Base-by-base conservation (phyloP, 37 sponge, comb jelly and placozoan species). In the Hormiphora californensis region DNA sequence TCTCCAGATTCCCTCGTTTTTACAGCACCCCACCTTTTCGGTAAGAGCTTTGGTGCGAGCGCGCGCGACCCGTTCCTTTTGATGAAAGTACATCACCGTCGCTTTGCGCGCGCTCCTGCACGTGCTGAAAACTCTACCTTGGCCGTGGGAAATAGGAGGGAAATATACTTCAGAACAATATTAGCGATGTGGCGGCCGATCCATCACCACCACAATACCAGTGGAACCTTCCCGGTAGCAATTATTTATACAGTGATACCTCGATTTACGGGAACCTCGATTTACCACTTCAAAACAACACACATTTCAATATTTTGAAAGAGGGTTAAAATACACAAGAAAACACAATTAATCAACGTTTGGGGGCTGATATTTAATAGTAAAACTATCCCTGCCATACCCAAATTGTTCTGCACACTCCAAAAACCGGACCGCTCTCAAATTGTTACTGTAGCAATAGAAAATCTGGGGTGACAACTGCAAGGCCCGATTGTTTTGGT, bases 391-490 rank as follows among this genome's bases (percentile, higher is more conserved):
- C 28, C 17, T 57, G 23, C 12, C 12, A 40, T 43, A 41, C 5
- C 81, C 81, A 41, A 73, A 73, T 12, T 40, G 35, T 41, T 73
- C 44, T 5, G 25, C 25, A 73, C 81, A 73, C 36, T 33, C 17
- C 27, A 32, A n/a, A 21, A 73, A 73, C 0, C 19, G 11, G 5
- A 25, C 41, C 1, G 43, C 25, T 27, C 3, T 27, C 3, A 73
- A 40, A 28, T 73, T 73, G 23, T 43, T 73, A 23, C 46, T 40
- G 38, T 73, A 73, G 44, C 81, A 73, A 19, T 73, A 73, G 38
- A 40, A 73, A 23, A 41, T 36, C 21, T 43, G 46, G 1, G 81
- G 81, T 1, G 39, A 23, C 9, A 73, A 19, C 23, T 40, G 21
- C 3, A 36, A n/a, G 17, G 17, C 81, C 17, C 2, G 2, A 43